Evolutionary conservation across 2,797 vertebrate genomes (phyloP), one percentile per base, ranked within the genome.

Genomic region (Dromococcyx pavoninus): DNA sequence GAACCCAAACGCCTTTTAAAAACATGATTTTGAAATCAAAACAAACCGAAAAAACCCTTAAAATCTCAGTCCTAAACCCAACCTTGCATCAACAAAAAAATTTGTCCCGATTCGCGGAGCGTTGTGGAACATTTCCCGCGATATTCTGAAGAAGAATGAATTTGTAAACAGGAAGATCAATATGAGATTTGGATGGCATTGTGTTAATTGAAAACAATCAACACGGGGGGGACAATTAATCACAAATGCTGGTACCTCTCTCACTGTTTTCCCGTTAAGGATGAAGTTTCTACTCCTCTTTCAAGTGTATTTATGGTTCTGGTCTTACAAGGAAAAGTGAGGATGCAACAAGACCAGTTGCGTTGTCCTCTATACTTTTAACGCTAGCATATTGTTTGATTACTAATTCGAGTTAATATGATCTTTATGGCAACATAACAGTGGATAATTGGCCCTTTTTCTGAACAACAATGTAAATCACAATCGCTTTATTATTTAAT

Each of bases 401-500:
- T 98, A 98, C 98, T 98, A 98, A 99, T 99, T 98, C 96, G 98
- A 98, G 98, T 98, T 98, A 99, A 99, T 99, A 98, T 98, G 98
- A 98, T 98, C 98, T 98, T 98, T 98, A 99, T 99, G 98, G 97
- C 97, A 98, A 98, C 98, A 98, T 98, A 98, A 99, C 98, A 98
- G 97, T 98, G 97, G 98, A 97, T 99, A 99, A 99, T 99, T 99
- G 98, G 97, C 98, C 98, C 97, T 98, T 98, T 98, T 98, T 97
- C 97, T 92, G 92, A 95, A 96, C 98, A 98, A 98, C 98, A 98
- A 98, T 98, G 98, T 98, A 98, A 98, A 98, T 98, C 98, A 98
- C 98, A 98, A 98, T 98, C 98, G 98, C 98, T 98, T 99, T 99
- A 99, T 99, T 98, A 98, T 99, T 99, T 99, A 99, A 99, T 98